Evolutionary conservation across 2,113 vertebrate genomes (phyloP).

Genomic region (Alligator sinensis): DNA sequence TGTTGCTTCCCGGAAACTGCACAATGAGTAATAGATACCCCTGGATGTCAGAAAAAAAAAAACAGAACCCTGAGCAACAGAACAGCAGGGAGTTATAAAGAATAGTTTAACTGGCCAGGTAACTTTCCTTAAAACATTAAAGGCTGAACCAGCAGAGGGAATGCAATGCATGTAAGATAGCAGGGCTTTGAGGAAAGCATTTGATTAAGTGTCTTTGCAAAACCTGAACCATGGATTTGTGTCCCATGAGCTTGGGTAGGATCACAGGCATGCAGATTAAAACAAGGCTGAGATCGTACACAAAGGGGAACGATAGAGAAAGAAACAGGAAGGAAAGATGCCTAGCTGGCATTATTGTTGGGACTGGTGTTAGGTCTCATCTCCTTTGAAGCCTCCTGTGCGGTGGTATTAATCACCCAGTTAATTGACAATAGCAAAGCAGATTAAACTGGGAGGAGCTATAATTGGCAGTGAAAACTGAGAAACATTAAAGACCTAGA

Average conservation of each 20-base stretch:
- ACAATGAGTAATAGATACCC: neutral
- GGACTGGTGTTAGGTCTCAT: neutral
- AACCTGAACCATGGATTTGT: neutral
- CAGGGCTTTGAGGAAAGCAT: neutral
- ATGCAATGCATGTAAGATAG: neutral
- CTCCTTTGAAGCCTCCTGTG: neutral
- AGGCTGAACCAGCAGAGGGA: neutral
- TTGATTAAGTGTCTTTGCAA: neutral
- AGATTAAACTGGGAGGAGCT: rapidly evolving
- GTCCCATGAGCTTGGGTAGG: neutral
- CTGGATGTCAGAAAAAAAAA: neutral
- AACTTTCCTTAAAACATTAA: neutral
- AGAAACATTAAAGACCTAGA: neutral
- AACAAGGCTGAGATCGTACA: neutral
- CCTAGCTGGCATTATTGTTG: neutral
- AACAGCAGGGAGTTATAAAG: neutral
- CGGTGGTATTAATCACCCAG: neutral
- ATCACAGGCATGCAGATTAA: neutral
- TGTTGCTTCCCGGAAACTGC: neutral
- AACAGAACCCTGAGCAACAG: neutral
- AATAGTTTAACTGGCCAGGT: neutral
- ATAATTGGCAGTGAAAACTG: neutral
- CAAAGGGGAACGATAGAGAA: neutral
- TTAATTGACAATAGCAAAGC: neutral
- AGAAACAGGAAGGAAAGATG: neutral